These are phyloP conservation scores for Cheilinus undulatus DNA, from an alignment of 2,113 vertebrate genomes.

Conservation along the genomic window DNA sequence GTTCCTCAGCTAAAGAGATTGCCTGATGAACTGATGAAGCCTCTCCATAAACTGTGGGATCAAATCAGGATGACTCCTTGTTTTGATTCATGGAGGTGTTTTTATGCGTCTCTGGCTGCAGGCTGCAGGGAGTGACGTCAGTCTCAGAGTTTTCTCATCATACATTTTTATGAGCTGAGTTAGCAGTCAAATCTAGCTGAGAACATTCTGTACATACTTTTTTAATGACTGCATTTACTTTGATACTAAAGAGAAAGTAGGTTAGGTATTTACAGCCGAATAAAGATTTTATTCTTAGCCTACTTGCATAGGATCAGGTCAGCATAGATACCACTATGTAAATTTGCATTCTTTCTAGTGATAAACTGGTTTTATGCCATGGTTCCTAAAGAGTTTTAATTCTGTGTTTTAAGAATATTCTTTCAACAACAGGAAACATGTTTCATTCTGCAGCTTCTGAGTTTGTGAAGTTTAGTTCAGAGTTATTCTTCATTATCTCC, in stretches of 20 bases:
- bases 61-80: conserved; percentile 9
- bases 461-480: too few species aligned
- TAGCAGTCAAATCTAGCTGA: background rate
- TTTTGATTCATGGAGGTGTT: conserved; percentile 36
- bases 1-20: background rate
- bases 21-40: conserved; percentile 7
- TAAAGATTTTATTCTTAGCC: background rate
- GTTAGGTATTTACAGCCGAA: background rate
- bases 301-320: background rate
- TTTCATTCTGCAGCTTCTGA: too few species aligned
- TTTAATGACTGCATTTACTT: background rate
- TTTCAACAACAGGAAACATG: too few species aligned
- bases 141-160: background rate
- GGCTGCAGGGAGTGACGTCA: conserved; percentile 27
- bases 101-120: conserved; percentile 23
- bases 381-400: too few species aligned
- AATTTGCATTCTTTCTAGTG: background rate
- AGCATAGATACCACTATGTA: background rate
- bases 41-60: background rate
- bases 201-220: background rate
- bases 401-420: too few species aligned
- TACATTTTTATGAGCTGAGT: background rate
- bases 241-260: background rate
- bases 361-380: too few species aligned
- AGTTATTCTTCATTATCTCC: too few species aligned